Base-by-base conservation (phyloP, 37 sponge, comb jelly and placozoan genomes). In the Beroe forskalii region DNA sequence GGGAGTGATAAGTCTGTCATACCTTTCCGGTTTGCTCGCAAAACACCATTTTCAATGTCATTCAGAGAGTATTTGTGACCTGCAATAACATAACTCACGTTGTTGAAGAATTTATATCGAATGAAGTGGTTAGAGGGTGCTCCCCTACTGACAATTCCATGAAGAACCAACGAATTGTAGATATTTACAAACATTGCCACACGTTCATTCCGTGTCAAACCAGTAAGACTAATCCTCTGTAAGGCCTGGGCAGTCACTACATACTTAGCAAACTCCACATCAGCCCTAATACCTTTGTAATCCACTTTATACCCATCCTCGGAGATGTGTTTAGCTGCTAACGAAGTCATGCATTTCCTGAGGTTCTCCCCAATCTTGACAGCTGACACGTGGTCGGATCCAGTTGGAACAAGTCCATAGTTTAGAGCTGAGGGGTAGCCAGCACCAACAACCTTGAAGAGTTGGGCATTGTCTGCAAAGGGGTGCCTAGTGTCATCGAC, bases 11-110 rank as follows among this genome's bases (percentile, higher is more conserved):
- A 75, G 4, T 93, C 90, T 61, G 90, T 95, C 24, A 96, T 90
- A 62, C 95, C 94, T 40, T 92, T 93, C 62, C 95, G 62, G 92
- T 98, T 98, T 27, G 93, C 93, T 39, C 99, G 48, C 89, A 98
- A 89, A 0, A 98, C 92, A 2, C 99, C 99, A 92, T 91, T 98
- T 76, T 98, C 99, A 75, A 98, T 95, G 91, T 98, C 99, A 48
- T 98, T 96, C 39, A 98, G 93, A 31, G 93, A 91, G 93, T 93
- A 98, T 17, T 91, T 90, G 25, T 91, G 89, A 0, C 97, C 97
- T 35, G 96, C 96, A 90, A 97, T 94, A 55, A 94, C 91, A 89
- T 97, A 97, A 60, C 95, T 95, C 0, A 92, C 67, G 0, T 67
- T 40, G 62, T 94, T 92, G 92, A 95, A 97, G 86, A 94, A 97